Evolutionary conservation across 2,888 invertebrate genomes (phyloP).

Genomic region (Cabera pusaria): DNA sequence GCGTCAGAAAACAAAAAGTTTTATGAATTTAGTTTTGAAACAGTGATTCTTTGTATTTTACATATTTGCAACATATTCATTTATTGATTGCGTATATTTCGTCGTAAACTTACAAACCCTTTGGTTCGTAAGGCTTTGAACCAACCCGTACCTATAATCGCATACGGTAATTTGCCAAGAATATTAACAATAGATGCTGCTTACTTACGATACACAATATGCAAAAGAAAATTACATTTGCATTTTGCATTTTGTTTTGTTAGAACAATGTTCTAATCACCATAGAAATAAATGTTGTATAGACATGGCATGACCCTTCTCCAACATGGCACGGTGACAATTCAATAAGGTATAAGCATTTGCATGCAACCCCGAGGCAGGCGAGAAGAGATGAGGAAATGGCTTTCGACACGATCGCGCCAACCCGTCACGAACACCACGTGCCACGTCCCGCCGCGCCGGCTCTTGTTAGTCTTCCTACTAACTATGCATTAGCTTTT

Average conservation of each 20-base stretch:
- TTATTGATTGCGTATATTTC: too few relatives aligned
- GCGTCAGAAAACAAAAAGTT: too few relatives aligned
- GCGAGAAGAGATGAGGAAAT: constrained; percentile 21
- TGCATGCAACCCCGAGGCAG: constrained; percentile 18
- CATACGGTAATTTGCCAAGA: too few relatives aligned
- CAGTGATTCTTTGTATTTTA: too few relatives aligned
- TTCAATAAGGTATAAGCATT: constrained; percentile 25
- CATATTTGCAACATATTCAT: too few relatives aligned
- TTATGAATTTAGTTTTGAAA: too few relatives aligned
- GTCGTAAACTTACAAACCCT: too few relatives aligned
- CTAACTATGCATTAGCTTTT: constrained; percentile 18
- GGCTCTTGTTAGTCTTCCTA: constrained; percentile 7
- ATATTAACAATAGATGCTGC: too few relatives aligned
- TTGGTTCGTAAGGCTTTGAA: too few relatives aligned
- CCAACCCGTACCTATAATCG: too few relatives aligned
- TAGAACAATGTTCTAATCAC: background rate
- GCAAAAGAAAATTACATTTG: too few relatives aligned
- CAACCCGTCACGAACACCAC: constrained; percentile 16
- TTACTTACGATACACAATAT: too few relatives aligned
- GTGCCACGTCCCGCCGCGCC: constrained; percentile 8
- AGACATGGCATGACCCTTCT: constrained; percentile 7
- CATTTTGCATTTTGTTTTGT: constrained; percentile 1
- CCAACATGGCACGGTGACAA: constrained; percentile 14
- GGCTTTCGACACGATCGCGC: constrained; percentile 19
- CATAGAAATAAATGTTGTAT: constrained; percentile 7